Evolutionary conservation across 1,140 invertebrate species (phyloP).

Genomic region (Dryas iulia): DNA sequence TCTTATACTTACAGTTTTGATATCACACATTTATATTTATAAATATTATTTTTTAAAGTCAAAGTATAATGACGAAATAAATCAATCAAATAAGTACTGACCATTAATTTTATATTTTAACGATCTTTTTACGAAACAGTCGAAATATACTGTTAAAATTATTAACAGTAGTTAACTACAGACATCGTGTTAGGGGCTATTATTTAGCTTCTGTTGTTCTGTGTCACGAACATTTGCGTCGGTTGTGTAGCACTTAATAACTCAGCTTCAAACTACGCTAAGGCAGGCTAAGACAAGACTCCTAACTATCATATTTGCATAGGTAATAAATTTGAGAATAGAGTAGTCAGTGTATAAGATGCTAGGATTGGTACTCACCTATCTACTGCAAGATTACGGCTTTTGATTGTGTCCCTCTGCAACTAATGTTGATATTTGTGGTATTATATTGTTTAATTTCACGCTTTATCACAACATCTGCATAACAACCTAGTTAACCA

Average conservation of each 20-base stretch:
- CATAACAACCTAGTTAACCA: too few species aligned
- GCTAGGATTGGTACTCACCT: background rate
- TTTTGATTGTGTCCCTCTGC: too few species aligned
- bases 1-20: too few species aligned
- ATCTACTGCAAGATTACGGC: background rate
- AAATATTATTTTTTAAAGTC: too few species aligned
- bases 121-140: too few species aligned
- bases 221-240: slow-evolving; percentile 15
- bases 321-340: background rate
- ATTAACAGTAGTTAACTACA: slow-evolving; percentile 2
- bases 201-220: slow-evolving; percentile 13
- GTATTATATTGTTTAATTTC: too few species aligned
- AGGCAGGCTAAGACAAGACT: slow-evolving; percentile 3
- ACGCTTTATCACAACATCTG: too few species aligned
- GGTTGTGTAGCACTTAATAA: slow-evolving; percentile 15
- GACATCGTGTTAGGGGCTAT: background rate
- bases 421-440: too few species aligned
- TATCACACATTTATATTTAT: too few species aligned
- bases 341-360: background rate
- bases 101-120: too few species aligned
- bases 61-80: too few species aligned
- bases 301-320: slow-evolving; percentile 8
- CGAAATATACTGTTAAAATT: background rate
- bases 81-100: too few species aligned
- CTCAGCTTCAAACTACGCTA: slow-evolving; percentile 9